A percentile compares a stretch with the other conserved stretches of the same genome.
Evolutionary conservation across 2,797 vertebrate species (phyloP).

Genomic region (Protonibea diacanthus): DNA sequence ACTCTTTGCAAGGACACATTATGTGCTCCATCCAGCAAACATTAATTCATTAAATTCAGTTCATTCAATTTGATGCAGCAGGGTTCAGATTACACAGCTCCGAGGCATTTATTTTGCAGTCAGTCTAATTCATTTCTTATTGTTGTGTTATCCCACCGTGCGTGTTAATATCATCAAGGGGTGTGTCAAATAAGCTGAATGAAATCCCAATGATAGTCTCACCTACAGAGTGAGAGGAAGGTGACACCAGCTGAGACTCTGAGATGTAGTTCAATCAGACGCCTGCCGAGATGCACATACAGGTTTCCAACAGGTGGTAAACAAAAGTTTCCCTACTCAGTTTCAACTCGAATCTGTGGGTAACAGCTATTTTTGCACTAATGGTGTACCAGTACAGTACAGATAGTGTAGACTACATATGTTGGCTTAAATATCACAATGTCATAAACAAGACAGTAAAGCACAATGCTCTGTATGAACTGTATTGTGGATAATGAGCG

Average conservation of each 20-base stretch:
- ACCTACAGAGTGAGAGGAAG: constrained; percentile 17
- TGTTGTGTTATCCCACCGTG: constrained; percentile 48
- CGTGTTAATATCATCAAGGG: constrained; percentile 47
- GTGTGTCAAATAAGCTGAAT: constrained; percentile 49
- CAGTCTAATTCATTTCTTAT: constrained; percentile 35
- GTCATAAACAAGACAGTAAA: no score
- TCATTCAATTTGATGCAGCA: constrained; percentile 40
- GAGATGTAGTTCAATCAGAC: constrained; percentile 18
- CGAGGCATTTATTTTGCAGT: constrained; percentile 36
- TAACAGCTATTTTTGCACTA: background rate
- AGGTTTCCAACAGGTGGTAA: background rate
- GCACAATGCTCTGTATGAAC: no score
- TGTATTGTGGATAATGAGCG: no score
- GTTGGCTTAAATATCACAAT: no score
- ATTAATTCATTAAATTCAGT: constrained; percentile 23
- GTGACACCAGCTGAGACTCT: background rate
- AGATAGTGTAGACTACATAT: no score
- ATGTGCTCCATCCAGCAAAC: constrained; percentile 16
- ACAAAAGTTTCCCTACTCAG: background rate
- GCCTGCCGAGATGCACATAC: background rate
- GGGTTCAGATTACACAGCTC: constrained; percentile 25
- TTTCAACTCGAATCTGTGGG: background rate
- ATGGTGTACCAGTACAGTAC: background rate
- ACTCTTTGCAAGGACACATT: constrained; percentile 2
- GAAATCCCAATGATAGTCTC: constrained; percentile 57